These are phyloP conservation scores for Zosterops hypoxanthus DNA, from an alignment of 2,113 vertebrate genomes.

Conservation along the genomic window DNA sequence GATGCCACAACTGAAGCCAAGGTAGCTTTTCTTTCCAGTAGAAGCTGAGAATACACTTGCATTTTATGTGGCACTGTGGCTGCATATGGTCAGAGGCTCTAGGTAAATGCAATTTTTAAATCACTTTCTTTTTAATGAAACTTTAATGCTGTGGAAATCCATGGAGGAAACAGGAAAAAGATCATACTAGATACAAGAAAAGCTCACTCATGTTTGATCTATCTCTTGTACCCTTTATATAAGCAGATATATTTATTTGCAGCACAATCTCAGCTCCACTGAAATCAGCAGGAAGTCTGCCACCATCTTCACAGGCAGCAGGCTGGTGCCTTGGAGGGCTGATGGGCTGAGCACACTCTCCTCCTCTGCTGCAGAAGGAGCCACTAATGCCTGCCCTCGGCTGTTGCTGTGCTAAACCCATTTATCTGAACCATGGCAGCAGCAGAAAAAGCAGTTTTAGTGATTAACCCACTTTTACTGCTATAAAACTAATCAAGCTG, in stretches of 20 bases:
- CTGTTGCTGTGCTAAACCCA: conserved; percentile 29
- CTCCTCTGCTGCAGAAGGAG: not conserved
- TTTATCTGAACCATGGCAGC: conserved; percentile 37
- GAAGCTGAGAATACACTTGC: not conserved
- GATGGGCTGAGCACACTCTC: not conserved
- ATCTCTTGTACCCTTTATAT: conserved; percentile 1
- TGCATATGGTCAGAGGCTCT: not conserved
- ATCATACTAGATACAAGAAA: not conserved
- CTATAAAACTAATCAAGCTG: conserved; percentile 24
- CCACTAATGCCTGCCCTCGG: not conserved
- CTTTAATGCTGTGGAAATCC: not conserved
- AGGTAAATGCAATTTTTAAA: not conserved
- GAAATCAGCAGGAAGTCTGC: conserved; percentile 14
- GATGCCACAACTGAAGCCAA: not conserved
- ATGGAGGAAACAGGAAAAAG: not conserved
- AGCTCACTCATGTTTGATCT: conserved; percentile 7
- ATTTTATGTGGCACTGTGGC: not conserved
- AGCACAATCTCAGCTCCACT: not conserved
- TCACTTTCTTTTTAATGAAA: not conserved
- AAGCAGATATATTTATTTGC: conserved; percentile 35
- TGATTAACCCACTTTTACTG: conserved; percentile 32
- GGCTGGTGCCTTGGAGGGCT: not conserved
- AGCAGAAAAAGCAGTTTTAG: conserved; percentile 12
- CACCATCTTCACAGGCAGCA: not conserved
- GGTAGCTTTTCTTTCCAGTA: not conserved